Evolutionary conservation across 2,797 vertebrate genomes (phyloP).

Genomic region (Betta splendens): DNA sequence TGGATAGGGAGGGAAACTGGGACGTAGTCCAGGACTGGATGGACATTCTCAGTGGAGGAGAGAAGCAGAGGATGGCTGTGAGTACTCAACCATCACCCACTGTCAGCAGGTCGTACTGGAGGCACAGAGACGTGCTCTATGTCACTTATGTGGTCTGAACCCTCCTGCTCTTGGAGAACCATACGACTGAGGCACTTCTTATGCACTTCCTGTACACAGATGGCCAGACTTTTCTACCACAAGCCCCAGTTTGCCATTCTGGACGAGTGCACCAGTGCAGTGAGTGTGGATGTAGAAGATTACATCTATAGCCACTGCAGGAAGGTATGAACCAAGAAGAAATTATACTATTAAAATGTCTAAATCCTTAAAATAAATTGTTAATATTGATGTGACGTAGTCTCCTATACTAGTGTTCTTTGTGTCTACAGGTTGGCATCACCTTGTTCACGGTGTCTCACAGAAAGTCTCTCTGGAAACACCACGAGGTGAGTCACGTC

Average conservation of each 20-base stretch:
- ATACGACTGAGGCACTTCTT: slow-evolving; percentile 1
- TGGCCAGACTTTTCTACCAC: slow-evolving; percentile 98
- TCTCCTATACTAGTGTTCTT: not conserved
- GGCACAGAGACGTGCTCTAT: not conserved
- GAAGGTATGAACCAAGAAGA: slow-evolving; percentile 79
- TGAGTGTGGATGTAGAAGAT: slow-evolving; percentile 97
- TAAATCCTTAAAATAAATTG: no score
- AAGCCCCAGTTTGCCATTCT: slow-evolving; percentile 98
- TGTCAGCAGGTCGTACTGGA: not conserved
- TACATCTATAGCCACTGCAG: slow-evolving; percentile 97
- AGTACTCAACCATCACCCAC: slow-evolving; percentile 42
- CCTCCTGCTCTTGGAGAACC: not conserved
- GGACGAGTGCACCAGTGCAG: slow-evolving; percentile 97
- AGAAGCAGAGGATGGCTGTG: slow-evolving; percentile 99
- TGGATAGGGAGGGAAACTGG: slow-evolving; percentile 94
- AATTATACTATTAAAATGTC: not conserved
- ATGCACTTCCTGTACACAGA: slow-evolving; percentile 81
- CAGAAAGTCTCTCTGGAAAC: slow-evolving; percentile 98
- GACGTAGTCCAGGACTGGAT: slow-evolving; percentile 97
- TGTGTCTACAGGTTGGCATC: slow-evolving; percentile 97
- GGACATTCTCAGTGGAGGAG: slow-evolving; percentile 98
- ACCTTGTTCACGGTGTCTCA: slow-evolving; percentile 97
- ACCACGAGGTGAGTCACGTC: slow-evolving; percentile 94
- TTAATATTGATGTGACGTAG: not conserved
- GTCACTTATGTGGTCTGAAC: not conserved